Base-by-base conservation (phyloP, 2,113 vertebrate species). In the Gobio gobio region DNA sequence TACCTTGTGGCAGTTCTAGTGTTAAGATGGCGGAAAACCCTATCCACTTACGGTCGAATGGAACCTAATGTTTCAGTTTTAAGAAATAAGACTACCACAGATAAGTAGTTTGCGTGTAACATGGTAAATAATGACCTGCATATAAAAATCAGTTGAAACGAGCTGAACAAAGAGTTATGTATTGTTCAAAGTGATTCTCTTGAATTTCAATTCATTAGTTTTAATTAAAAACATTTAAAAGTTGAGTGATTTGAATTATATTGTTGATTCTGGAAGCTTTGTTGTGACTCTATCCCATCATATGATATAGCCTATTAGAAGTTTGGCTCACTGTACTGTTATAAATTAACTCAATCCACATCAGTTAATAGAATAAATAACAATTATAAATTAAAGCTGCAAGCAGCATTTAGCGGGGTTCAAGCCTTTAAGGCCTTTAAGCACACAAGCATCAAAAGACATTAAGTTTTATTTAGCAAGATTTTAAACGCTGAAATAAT, bases 301-400 rank as follows among this genome's bases (percentile, higher is more conserved):
- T 24, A 14, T 45, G 70, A 73, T 14, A 45, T 13, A n/a, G n/a
- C n/a, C n/a, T n/a, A 24, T 45, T n/a, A 72, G 68, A 72, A 13
- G 10, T 13, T 58, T 36, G 47, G 9, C 47, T 56, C 14, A 10
- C 47, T 22, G 14, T 54, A 16, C 12, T 54, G 29, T 58, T 58
- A 3, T 45, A 61, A 43, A 4, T 78, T 1, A 78, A 24, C 33
- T 10, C n/a, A 45, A 45, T 45, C 56, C 77, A 24, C 56, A 61
- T 61, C 56, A 45, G 58, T 79, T 45, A 43, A 45, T 18, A 24
- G 13, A 61, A 45, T n/a, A 45, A 63, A 26, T 24, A 63, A 61
- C 33, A 16, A 63, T 63, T 26, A 45, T 45, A 79, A 63, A 79
- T n/a, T n/a, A n/a, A n/a, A n/a, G n/a, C n/a, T n/a, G n/a, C n/a